These are phyloP conservation scores for Horisme vitalbata DNA, from an alignment of 2,888 invertebrate genomes.

Conservation along the genomic window DNA sequence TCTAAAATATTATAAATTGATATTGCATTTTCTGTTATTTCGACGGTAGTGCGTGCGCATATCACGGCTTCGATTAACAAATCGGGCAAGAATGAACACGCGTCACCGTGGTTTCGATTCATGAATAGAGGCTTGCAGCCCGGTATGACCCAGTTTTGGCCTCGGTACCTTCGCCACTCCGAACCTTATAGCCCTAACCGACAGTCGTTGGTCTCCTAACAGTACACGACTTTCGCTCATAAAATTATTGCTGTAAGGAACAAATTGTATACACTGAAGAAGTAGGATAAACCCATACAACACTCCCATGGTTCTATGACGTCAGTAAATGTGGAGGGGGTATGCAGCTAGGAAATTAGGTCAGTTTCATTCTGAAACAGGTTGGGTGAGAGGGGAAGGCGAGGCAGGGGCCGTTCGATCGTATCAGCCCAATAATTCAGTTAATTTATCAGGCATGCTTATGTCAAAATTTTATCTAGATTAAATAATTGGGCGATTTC, in stretches of 20 bases:
- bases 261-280: constrained; percentile 39
- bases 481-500: no score
- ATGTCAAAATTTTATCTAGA: not conserved
- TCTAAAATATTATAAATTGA: not conserved
- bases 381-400: constrained; percentile 51
- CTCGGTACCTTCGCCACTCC: constrained; percentile 48
- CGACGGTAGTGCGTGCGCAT: constrained; percentile 39
- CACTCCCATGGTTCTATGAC: constrained; percentile 70
- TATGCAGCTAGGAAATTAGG: constrained; percentile 79
- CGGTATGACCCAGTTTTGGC: constrained; percentile 86
- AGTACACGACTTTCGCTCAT: constrained; percentile 34
- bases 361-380: constrained; percentile 87
- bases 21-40: constrained; percentile 31
- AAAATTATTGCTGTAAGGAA: constrained; percentile 14
- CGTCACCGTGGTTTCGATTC: constrained; percentile 76
- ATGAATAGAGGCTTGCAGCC: constrained; percentile 85
- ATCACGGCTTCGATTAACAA: constrained; percentile 56
- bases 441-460: constrained; percentile 35
- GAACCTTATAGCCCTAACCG: constrained; percentile 44
- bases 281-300: constrained; percentile 51
- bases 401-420: constrained; percentile 50
- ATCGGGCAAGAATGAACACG: constrained; percentile 71
- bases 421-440: constrained; percentile 44
- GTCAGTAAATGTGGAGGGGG: constrained; percentile 79
- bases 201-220: constrained; percentile 16